These are phyloP conservation scores for Entelurus aequoreus DNA, from an alignment of 2,113 vertebrate species.

Conservation along the genomic window DNA sequence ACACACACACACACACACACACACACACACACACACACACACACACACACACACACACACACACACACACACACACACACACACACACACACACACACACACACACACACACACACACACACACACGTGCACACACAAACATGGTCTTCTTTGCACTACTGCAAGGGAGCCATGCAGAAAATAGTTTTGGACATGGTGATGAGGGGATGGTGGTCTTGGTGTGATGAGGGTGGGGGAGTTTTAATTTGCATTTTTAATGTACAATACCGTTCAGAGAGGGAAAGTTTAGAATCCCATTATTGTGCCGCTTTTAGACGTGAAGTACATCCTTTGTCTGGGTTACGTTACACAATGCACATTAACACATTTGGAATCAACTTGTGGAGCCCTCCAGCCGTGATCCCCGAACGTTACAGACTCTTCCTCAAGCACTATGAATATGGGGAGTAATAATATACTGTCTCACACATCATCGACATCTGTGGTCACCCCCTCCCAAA, in stretches of 20 bases:
- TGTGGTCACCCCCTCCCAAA: constrained; percentile 3
- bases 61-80: constrained; percentile 9
- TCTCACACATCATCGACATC: constrained; percentile 47
- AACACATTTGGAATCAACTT: constrained; percentile 38
- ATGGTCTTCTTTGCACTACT: constrained; percentile 35
- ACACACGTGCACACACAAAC: constrained; percentile 23
- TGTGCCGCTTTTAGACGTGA: constrained; percentile 56
- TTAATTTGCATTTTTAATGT: constrained; percentile 77
- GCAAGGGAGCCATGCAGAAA: constrained; percentile 74
- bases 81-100: too few species aligned
- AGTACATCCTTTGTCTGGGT: constrained; percentile 54
- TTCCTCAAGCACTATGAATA: constrained; percentile 52
- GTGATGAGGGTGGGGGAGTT: constrained; percentile 49
- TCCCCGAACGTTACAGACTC: constrained; percentile 39
- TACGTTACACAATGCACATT: constrained; percentile 25
- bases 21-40: constrained; percentile 37
- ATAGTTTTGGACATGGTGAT: constrained; percentile 75
- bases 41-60: constrained; percentile 32
- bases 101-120: constrained; percentile 11
- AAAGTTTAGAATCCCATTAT: constrained; percentile 73
- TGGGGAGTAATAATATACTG: constrained; percentile 41
- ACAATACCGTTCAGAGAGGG: constrained; percentile 70
- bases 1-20: constrained; percentile 23
- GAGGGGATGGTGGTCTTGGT: constrained; percentile 46
- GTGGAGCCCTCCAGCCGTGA: constrained; percentile 46